A percentile compares a stretch with the other conserved stretches of the same genome.
Conservation (phyloP, 2,113 vertebrate species). For the Brachyistius frenatus region DNA sequence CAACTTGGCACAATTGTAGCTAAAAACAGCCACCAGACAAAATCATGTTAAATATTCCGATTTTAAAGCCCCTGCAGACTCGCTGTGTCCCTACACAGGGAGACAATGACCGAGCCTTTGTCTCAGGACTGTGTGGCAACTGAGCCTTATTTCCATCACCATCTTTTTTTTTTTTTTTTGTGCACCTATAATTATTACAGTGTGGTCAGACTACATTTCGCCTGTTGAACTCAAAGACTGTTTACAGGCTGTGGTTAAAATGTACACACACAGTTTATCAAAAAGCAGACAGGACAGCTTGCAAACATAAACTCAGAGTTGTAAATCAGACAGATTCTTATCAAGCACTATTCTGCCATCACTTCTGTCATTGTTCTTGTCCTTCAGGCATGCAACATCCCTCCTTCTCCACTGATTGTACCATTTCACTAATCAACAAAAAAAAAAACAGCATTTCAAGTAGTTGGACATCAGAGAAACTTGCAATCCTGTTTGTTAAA, state of each 20-base stretch:
- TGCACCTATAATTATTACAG: not conserved
- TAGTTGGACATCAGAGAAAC: too few species aligned
- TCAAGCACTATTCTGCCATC: too few species aligned
- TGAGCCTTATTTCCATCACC: not conserved
- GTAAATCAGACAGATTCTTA: too few species aligned
- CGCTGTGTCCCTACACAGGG: not conserved
- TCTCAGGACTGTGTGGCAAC: not conserved
- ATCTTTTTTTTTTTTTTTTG: not conserved
- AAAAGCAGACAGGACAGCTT: not conserved
- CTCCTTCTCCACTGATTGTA: too few species aligned
- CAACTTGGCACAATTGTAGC: not conserved
- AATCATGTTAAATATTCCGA: not conserved
- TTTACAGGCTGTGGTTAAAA: not conserved
- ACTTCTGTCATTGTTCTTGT: too few species aligned
- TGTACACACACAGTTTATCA: not conserved
- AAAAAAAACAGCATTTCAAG: too few species aligned
- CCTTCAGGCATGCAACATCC: too few species aligned
- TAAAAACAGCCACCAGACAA: not conserved
- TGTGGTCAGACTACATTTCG: not conserved
- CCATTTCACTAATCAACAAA: too few species aligned
- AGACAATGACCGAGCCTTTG: too few species aligned
- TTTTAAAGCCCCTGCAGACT: conserved; percentile 1
- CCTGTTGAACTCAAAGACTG: not conserved
- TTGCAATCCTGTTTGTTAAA: too few species aligned
- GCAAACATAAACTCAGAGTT: not conserved